Conservation (phyloP, 2,113 vertebrate species). For the Sceloporus undulatus region DNA sequence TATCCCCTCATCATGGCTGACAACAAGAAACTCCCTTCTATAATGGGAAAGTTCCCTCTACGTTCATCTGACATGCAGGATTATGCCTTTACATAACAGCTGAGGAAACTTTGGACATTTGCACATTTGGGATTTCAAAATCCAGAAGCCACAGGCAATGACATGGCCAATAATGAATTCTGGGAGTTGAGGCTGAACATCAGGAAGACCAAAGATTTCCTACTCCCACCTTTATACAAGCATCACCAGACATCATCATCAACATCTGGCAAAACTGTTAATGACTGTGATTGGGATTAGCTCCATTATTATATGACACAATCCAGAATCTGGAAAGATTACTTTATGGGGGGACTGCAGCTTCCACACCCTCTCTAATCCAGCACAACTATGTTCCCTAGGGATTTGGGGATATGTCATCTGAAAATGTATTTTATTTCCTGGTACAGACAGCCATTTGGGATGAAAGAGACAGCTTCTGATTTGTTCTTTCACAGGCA, state of each 20-base stretch:
- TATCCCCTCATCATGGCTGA: not conserved
- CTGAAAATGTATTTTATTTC: no score
- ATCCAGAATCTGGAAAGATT: no score
- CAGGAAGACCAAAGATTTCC: not conserved
- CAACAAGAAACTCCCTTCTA: not conserved
- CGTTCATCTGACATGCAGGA: not conserved
- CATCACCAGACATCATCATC: not conserved
- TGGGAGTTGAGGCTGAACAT: not conserved
- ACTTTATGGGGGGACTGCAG: no score
- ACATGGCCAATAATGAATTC: not conserved
- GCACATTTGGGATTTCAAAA: not conserved
- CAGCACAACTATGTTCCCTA: no score
- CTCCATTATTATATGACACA: not conserved
- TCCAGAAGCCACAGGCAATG: not conserved
- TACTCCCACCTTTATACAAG: not conserved
- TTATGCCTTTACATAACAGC: not conserved
- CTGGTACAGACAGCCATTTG: not conserved
- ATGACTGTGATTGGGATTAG: not conserved
- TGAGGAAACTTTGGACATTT: not conserved
- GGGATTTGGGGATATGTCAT: no score
- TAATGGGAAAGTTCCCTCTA: not conserved
- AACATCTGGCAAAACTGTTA: not conserved
- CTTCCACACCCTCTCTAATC: no score
- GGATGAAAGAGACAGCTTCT: not conserved
- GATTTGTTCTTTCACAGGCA: not conserved